Percentiles rank a stretch among this genome's conserved stretches.
Conservation (phyloP, 92 coral and sea anemone species). For the Metridium senile region DNA sequence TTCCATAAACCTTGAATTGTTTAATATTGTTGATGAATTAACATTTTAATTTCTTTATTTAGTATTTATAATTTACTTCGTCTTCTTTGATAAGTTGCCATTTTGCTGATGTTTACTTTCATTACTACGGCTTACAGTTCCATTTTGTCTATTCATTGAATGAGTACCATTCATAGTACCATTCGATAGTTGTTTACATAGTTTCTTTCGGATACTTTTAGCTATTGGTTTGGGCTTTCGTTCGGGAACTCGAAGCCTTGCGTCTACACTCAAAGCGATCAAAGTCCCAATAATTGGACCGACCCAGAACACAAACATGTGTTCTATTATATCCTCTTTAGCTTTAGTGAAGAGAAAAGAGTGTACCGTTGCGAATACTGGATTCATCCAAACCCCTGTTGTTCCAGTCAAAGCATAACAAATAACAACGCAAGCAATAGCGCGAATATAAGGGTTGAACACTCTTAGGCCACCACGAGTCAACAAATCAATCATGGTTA, state of each 20-base stretch:
- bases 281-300: conserved; percentile 81
- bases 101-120: conserved; percentile 1
- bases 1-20: too few species aligned
- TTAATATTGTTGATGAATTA: too few species aligned
- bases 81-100: background rate
- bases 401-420: conserved; percentile 72
- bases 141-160: conserved; percentile 12
- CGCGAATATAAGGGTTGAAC: conserved; percentile 70
- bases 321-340: conserved; percentile 65
- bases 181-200: conserved; percentile 13
- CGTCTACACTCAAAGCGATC: conserved; percentile 62
- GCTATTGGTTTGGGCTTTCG: conserved; percentile 46
- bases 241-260: conserved; percentile 37
- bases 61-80: background rate
- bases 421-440: conserved; percentile 57
- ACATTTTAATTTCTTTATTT: too few species aligned
- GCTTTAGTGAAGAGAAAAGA: conserved; percentile 59
- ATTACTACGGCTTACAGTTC: background rate
- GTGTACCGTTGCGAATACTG: conserved; percentile 93
- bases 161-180: conserved; percentile 14
- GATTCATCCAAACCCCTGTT: conserved; percentile 97
- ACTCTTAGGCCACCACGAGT: conserved; percentile 56
- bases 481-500: conserved; percentile 62
- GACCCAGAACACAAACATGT: conserved; percentile 85
- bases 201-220: conserved; percentile 46